Conservation (phyloP, 2,113 vertebrate genomes). For the Cavia porcellus region DNA sequence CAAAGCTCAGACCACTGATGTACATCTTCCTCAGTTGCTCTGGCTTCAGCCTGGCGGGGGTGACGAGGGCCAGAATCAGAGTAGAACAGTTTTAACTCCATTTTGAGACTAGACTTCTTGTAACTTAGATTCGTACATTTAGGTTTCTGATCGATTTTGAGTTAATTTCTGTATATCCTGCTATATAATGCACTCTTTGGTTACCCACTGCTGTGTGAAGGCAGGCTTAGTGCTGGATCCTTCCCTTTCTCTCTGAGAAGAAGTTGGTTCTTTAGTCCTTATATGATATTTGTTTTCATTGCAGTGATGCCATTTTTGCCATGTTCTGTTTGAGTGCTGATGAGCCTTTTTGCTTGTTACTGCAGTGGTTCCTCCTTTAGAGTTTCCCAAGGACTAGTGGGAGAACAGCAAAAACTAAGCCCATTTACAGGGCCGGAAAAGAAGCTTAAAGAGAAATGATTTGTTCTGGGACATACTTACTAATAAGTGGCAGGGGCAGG, state of each 20-base stretch:
- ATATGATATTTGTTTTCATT: neutral
- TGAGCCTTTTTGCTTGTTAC: neutral
- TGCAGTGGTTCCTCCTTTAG: neutral
- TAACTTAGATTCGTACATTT: neutral
- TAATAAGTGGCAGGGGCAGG: neutral
- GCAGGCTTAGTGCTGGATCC: neutral
- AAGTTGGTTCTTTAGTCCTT: neutral
- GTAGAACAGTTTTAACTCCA: neutral
- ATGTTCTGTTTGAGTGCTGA: neutral
- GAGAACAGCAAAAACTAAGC: neutral
- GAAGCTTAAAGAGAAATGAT: neutral
- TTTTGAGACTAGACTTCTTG: neutral
- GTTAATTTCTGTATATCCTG: neutral
- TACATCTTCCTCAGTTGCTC: neutral
- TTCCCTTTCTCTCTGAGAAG: neutral
- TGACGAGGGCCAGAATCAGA: neutral
- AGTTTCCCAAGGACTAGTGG: neutral
- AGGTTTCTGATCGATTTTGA: neutral
- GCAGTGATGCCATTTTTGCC: neutral
- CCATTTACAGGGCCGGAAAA: neutral
- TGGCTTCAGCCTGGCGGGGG: neutral
- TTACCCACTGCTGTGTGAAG: neutral
- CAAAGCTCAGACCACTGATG: neutral
- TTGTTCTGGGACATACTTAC: neutral
- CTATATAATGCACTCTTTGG: neutral